Evolutionary conservation across 2,113 vertebrate genomes (phyloP).

Genomic region (Zapornia atra): DNA sequence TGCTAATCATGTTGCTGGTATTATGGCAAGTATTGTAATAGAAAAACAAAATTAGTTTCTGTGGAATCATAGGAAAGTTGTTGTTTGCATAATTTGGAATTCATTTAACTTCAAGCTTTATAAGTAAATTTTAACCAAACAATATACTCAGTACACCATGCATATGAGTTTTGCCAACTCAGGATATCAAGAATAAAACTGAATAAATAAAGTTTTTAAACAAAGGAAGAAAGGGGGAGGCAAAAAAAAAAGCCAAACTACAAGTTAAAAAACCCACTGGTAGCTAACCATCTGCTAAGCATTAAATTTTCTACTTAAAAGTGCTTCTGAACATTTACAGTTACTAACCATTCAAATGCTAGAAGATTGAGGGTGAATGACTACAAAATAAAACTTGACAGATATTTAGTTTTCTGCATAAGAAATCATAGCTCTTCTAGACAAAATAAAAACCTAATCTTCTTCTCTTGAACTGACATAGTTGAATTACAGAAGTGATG

Average conservation of each 20-base stretch:
- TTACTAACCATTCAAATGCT: not conserved
- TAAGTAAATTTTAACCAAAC: not conserved
- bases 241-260: accelerated
- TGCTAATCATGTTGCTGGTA: not conserved
- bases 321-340: not conserved
- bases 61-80: not conserved
- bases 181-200: not conserved
- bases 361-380: not conserved
- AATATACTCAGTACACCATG: not conserved
- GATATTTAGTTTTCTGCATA: not conserved
- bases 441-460: not conserved
- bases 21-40: not conserved
- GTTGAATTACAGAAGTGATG: not conserved
- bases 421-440: not conserved
- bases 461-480: not conserved
- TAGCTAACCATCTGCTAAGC: not conserved
- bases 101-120: not conserved
- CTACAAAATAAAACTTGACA: not conserved
- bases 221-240: not conserved
- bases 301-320: not conserved
- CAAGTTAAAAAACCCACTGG: not conserved
- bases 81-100: not conserved
- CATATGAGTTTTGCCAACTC: not conserved
- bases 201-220: not conserved
- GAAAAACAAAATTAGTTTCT: not conserved